These are phyloP conservation scores for Flexamia atlantica DNA, from an alignment of 2,888 invertebrate genomes.

Conservation along the genomic window DNA sequence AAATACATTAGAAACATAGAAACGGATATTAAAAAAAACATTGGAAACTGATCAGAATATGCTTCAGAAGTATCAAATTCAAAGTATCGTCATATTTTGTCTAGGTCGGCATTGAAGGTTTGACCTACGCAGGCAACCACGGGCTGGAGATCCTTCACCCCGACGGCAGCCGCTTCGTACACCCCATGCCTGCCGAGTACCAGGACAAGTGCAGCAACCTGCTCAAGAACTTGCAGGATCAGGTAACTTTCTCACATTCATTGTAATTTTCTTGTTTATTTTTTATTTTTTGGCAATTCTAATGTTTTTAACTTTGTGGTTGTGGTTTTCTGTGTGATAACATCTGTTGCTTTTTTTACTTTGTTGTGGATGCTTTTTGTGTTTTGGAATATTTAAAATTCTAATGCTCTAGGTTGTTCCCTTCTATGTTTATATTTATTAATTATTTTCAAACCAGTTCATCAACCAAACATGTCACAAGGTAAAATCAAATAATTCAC, in stretches of 20 bases:
- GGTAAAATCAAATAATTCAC: too few relatives aligned
- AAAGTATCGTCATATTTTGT: not conserved
- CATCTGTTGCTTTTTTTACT: not conserved
- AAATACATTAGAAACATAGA: not conserved
- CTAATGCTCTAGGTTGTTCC: too few relatives aligned
- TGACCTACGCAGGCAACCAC: slow-evolving; percentile 94
- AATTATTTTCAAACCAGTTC: too few relatives aligned
- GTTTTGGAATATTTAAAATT: not conserved
- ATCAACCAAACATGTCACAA: too few relatives aligned
- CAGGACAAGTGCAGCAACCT: slow-evolving; percentile 88
- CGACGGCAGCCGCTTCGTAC: slow-evolving; percentile 93
- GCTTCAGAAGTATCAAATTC: not conserved
- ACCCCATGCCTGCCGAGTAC: slow-evolving; percentile 92
- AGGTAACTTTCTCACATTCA: slow-evolving; percentile 77
- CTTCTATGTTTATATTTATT: too few relatives aligned
- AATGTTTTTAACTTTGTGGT: not conserved
- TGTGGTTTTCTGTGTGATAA: not conserved
- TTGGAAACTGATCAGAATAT: too few relatives aligned
- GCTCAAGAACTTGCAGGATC: slow-evolving; percentile 88
- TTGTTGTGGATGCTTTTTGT: not conserved
- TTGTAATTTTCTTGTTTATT: too few relatives aligned
- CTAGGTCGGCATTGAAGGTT: slow-evolving; percentile 90
- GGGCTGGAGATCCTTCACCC: slow-evolving; percentile 93
- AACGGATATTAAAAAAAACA: too few relatives aligned
- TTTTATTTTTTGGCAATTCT: not conserved